Percentiles rank a stretch among this genome's conserved stretches.
phyloP scores from a whole-genome alignment of 2,888 invertebrate species.

The Pardosa pseudoannulata region DNA sequence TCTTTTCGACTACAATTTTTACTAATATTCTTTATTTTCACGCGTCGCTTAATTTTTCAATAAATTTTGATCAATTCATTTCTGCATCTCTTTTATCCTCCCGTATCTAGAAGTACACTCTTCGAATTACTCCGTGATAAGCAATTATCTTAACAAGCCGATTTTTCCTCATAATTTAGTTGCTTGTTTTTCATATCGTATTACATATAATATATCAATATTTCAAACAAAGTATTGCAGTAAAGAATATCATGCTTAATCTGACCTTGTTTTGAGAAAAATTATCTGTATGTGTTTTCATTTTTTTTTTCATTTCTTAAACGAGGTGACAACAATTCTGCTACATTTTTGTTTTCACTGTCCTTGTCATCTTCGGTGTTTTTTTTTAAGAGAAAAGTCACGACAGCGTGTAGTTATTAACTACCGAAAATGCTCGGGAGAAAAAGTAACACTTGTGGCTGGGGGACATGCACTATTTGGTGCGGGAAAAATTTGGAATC shows the following conservation, averaged over 20 bases:
- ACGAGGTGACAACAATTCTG: neutral
- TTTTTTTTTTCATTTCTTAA: neutral
- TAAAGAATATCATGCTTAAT: neutral
- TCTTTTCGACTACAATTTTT: no score
- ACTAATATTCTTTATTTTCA: no score
- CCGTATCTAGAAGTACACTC: no score
- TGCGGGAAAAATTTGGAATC: conserved; percentile 2
- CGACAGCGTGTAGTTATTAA: conserved; percentile 17
- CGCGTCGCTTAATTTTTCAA: no score
- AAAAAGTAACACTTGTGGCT: conserved; percentile 12
- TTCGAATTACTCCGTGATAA: no score
- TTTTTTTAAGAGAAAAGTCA: conserved; percentile 7
- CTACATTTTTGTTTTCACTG: neutral
- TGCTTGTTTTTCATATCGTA: no score
- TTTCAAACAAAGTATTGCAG: neutral
- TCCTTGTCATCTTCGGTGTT: neutral
- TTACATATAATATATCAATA: no score
- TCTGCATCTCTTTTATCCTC: no score
- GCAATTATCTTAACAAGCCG: no score
- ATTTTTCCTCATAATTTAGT: no score
- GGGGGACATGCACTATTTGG: conserved; percentile 25
- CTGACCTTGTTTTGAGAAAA: neutral
- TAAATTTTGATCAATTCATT: no score
- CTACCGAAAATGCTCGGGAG: neutral
- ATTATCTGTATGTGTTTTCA: neutral